phyloP scores from a whole-genome alignment of 1,140 invertebrate genomes.

The Akabosia matsudoensis region DNA sequence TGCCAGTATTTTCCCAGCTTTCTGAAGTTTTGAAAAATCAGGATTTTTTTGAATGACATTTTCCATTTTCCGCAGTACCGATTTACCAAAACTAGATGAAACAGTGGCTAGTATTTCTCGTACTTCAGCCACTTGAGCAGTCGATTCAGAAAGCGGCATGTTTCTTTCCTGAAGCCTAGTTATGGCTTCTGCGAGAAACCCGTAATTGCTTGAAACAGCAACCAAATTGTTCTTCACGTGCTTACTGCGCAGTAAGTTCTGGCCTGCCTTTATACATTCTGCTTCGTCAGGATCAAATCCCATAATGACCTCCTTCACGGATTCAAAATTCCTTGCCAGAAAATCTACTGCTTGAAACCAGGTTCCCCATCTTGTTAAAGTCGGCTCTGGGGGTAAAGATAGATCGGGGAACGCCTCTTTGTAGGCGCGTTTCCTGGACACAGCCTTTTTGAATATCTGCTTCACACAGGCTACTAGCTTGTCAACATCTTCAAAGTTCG shows the following conservation, averaged over 20 bases:
- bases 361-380: conserved; percentile 52
- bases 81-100: neutral
- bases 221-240: neutral
- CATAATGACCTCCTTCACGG: neutral
- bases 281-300: neutral
- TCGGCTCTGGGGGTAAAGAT: conserved; percentile 50
- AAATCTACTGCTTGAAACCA: conserved; percentile 45
- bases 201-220: neutral
- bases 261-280: neutral
- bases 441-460: conserved; percentile 49
- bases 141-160: neutral
- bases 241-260: neutral
- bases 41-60: neutral
- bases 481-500: conserved; percentile 47
- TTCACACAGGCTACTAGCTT: conserved; percentile 47
- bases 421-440: conserved; percentile 47
- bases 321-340: neutral
- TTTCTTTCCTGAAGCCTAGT: neutral
- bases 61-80: neutral
- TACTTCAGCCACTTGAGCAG: neutral
- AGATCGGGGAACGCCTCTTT: conserved; percentile 49
- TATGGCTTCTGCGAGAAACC: neutral
- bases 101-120: neutral
- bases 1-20: neutral
- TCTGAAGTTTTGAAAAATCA: neutral